These are phyloP conservation scores for Drosophila teissieri DNA, from an alignment of 1,140 invertebrate genomes.

Conservation along the genomic window DNA sequence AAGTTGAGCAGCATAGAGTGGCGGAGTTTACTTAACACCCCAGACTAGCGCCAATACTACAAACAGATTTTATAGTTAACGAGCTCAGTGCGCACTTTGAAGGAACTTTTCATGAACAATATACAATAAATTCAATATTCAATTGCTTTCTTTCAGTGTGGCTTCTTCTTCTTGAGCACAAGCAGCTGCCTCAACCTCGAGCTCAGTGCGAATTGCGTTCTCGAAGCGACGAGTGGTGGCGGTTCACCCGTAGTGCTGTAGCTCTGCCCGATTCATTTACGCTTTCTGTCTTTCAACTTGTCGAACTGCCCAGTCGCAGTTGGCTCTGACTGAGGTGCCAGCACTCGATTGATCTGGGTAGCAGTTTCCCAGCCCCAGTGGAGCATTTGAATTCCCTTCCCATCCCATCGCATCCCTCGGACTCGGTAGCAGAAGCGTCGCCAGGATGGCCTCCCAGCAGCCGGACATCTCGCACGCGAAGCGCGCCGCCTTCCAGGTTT, in stretches of 20 bases:
- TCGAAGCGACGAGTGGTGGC: constrained; percentile 59
- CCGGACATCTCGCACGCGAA: constrained; percentile 85
- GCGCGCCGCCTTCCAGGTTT: constrained; percentile 92
- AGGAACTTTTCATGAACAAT: background rate
- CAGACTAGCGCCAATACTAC: too few species aligned
- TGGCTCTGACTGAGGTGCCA: background rate
- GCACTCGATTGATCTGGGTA: background rate
- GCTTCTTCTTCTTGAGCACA: constrained; percentile 1
- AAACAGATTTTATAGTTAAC: background rate
- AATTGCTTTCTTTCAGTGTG: background rate
- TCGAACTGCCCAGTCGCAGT: background rate
- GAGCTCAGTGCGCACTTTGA: background rate
- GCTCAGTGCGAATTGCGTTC: constrained; percentile 71
- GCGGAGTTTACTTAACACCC: too few species aligned
- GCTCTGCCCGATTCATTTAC: constrained; percentile 6
- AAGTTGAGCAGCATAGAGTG: too few species aligned
- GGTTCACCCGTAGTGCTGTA: constrained; percentile 14
- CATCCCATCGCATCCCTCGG: too few species aligned
- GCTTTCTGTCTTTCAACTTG: background rate
- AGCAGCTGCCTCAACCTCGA: constrained; percentile 33
- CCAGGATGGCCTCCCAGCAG: constrained; percentile 4
- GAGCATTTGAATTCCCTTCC: background rate
- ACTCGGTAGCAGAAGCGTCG: background rate
- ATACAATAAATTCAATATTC: too few species aligned
- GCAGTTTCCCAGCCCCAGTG: background rate